A percentile compares a stretch with the other conserved stretches of the same genome.
Evolutionary conservation across 1,140 invertebrate genomes (phyloP).

Genomic region (Ceratina calcarata): DNA sequence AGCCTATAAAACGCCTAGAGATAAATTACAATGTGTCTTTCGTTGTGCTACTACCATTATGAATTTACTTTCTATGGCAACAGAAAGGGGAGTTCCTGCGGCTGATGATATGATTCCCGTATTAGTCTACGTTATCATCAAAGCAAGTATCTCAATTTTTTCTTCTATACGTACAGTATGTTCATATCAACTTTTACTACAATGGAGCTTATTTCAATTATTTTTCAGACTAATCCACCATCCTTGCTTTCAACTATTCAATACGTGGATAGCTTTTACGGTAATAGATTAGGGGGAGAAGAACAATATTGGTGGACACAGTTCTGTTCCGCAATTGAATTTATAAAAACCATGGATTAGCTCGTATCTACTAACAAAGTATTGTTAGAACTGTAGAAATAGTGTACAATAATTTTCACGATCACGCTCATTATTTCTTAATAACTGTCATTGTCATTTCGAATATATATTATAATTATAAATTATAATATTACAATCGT

Average conservation of each 20-base stretch:
- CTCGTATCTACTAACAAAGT: slow-evolving; percentile 28
- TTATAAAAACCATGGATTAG: slow-evolving; percentile 99
- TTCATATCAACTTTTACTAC: background rate
- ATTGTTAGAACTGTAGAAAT: slow-evolving; percentile 55
- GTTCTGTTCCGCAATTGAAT: slow-evolving; percentile 97
- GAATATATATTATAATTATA: too few species aligned
- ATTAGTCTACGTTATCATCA: slow-evolving; percentile 97
- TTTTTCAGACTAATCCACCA: slow-evolving; percentile 93
- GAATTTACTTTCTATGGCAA: slow-evolving; percentile 93
- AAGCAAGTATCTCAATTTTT: slow-evolving; percentile 82
- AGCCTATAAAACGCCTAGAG: slow-evolving; percentile 95
- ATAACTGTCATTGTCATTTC: slow-evolving; percentile 1
- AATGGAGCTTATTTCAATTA: background rate
- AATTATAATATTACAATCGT: too few species aligned
- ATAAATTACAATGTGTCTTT: slow-evolving; percentile 93
- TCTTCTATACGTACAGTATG: background rate
- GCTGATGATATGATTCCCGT: slow-evolving; percentile 99
- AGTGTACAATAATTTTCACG: slow-evolving; percentile 60
- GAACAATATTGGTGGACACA: slow-evolving; percentile 99
- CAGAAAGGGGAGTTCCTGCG: slow-evolving; percentile 90
- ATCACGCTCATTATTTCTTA: background rate
- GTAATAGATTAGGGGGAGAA: slow-evolving; percentile 91
- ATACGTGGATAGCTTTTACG: slow-evolving; percentile 96
- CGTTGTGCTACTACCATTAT: slow-evolving; percentile 96
- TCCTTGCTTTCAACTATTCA: slow-evolving; percentile 97